Percentiles rank a stretch among this genome's conserved stretches.
These are phyloP conservation scores for Rhabdomys dilectus DNA, from an alignment of 2,113 vertebrate genomes.

Conservation along the genomic window DNA sequence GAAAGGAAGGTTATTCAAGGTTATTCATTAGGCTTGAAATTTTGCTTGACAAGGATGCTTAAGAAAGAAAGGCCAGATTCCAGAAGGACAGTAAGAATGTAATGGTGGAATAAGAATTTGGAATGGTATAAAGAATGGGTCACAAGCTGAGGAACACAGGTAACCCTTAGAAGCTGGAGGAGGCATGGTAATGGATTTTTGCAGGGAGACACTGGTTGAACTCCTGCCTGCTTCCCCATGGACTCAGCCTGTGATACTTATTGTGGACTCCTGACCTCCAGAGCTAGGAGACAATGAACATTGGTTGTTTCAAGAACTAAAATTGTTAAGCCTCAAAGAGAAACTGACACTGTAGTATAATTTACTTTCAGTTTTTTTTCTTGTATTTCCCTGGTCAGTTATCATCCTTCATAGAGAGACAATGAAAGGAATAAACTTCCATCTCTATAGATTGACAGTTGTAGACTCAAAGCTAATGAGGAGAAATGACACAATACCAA, in stretches of 20 bases:
- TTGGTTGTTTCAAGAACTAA: background rate
- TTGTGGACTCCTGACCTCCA: background rate
- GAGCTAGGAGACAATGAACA: background rate
- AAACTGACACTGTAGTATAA: background rate
- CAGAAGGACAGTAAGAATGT: background rate
- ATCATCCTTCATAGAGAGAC: too few species aligned
- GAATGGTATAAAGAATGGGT: background rate
- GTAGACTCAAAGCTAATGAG: too few species aligned
- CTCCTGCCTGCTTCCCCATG: background rate
- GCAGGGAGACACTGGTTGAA: background rate
- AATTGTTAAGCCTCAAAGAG: background rate
- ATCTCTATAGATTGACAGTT: fast-evolving
- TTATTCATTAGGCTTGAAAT: background rate
- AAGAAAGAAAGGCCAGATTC: background rate
- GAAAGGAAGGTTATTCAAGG: background rate
- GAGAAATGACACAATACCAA: fast-evolving
- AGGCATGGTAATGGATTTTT: background rate
- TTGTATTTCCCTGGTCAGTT: background rate
- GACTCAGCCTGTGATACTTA: background rate
- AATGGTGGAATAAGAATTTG: background rate
- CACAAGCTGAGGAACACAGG: background rate
- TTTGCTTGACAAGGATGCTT: background rate
- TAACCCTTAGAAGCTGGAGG: background rate
- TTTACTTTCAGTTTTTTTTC: background rate
- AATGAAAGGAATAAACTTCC: background rate